Evolutionary conservation across 1,140 invertebrate species (phyloP), one percentile per base, ranked within the genome.

Genomic region (Papilio helenus): DNA sequence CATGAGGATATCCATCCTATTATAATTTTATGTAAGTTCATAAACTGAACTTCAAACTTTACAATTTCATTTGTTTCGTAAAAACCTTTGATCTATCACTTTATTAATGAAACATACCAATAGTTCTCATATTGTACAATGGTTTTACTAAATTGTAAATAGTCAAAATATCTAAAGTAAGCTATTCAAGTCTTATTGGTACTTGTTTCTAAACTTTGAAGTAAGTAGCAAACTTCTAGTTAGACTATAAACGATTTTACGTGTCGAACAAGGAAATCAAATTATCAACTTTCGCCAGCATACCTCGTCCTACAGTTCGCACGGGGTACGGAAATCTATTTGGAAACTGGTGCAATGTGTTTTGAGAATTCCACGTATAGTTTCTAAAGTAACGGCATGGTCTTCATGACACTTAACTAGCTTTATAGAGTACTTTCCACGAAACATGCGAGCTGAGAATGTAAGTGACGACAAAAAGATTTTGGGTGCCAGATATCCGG

Each of bases 251-350:
- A 93, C 89, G 91, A 92, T 86, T 90, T 92, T 91, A 92, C 90
- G 91, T 94, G 89, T 92, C 87, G 87, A 90, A 93, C 86, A 88
- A 88, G 88, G 86, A 91, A 94, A 94, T 94, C 90, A 92, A 94
- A 94, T 93, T 93, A 93, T 90, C 88, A 90, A 91, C 90, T 92
- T 87, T 85, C 81, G 89, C 88, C 79, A 88, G 88, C 85, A 90
- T 92, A 82, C 86, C 88, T 90, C 90, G 88, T 90, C 88, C 26
- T 89, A 88, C 83, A 86, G 65, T 79, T 82, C 80, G 80, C 84
- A 85, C 81, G 85, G 86, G 85, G 89, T 87, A 86, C 87, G 71
- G 87, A 87, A 89, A 91, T 89, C 88, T 84, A 85, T 80, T 85
- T 83, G 82, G 87, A 88, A 88, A 89, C 83, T 85, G 78, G 85